Percentiles rank a stretch among this genome's conserved stretches.
Evolutionary conservation across 2,113 vertebrate genomes (phyloP).

Genomic region (Sus scrofa): T2T-Sscrofa CM000829.6:31148501-31149000

Average conservation of each 20-base stretch:
- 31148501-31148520: not conserved
- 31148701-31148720: no score
- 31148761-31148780: no score
- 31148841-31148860: no score
- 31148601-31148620: not conserved
- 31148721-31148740: no score
- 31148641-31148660: not conserved
- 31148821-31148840: no score
- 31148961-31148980: not conserved
- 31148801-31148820: no score
- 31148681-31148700: no score
- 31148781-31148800: no score
- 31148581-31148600: not conserved
- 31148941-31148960: conserved; percentile 1
- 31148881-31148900: no score
- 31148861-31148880: no score
- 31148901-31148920: no score
- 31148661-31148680: not conserved
- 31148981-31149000: not conserved
- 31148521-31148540: not conserved
- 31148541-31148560: not conserved
- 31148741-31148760: no score
- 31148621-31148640: not conserved
- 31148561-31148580: not conserved
- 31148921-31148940: not conserved